Evolutionary conservation across 2,113 vertebrate species (phyloP), one percentile per base, ranked within the genome.

Genomic region (Trematomus loennbergii): DNA sequence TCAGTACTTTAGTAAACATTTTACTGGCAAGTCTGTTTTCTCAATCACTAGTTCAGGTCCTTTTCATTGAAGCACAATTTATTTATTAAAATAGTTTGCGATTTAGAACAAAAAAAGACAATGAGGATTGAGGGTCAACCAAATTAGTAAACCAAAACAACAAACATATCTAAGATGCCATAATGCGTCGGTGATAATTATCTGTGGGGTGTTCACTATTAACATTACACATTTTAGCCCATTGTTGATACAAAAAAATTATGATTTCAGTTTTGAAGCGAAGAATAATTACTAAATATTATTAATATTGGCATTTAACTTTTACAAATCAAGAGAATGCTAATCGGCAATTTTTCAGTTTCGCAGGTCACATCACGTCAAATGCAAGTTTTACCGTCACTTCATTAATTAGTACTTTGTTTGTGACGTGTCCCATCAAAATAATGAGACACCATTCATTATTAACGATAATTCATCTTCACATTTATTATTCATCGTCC

Each of bases 361-460:
- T 66, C 2, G 17, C 18, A 60, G 22, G 40, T 78, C 36, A 45
- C 5, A 2, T 48, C 36, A 36, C 18, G 16, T 40, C n/a, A 72
- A 68, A 58, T 49, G 48, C 22, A 60, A 25, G 58, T 81, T 85
- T 81, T 12, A 72, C 15, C 70, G 29, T 72, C 33, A 9, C 60
- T 70, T 88, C 71, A 63, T 81, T 85, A 85, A 87, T 88, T 80
- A 72, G 54, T 36, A 52, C 82, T 54, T 74, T 90, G 81, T 89
- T 85, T 87, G 64, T 81, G 79, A 83, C 82, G 36, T 6, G 11
- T 75, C 77, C 59, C n/a, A 1, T 85, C 78, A 82, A 81, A 85
- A 75, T 92, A 89, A 86, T 87, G 85, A 92, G 83, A 17, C 18
- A 2, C 3, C 22, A 81, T 91, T 53, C 20, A 93, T 93, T 83